These are phyloP conservation scores for Lithobates sylvaticus DNA, from an alignment of 2,797 vertebrate genomes.

Conservation along the genomic window DNA sequence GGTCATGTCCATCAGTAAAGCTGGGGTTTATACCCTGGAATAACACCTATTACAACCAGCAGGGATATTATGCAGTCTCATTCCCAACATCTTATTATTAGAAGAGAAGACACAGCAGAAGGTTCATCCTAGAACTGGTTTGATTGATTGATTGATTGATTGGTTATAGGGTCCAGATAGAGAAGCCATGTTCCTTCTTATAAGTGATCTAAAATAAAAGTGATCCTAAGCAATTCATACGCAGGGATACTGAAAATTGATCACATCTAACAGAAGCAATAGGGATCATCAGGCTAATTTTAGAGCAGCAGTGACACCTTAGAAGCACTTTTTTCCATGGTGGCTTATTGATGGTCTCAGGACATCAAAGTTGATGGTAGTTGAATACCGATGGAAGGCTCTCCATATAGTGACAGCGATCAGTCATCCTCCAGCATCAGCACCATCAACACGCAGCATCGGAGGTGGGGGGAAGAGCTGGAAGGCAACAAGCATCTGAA, in stretches of 20 bases:
- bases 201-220: neutral
- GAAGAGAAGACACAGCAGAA: neutral
- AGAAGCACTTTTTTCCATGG: neutral
- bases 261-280: neutral
- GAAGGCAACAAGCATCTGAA: neutral
- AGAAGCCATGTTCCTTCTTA: neutral
- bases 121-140: neutral
- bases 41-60: neutral
- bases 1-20: neutral
- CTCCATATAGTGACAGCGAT: neutral
- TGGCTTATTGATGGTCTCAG: too few relatives aligned
- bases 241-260: neutral
- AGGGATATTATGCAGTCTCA: neutral
- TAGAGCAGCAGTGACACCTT: neutral
- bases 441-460: neutral
- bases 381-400: slow-evolving; percentile 29
- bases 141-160: neutral
- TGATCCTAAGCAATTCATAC: neutral
- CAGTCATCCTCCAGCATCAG: neutral
- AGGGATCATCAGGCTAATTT: neutral
- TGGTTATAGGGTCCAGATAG: neutral
- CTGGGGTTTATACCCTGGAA: neutral
- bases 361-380: slow-evolving; percentile 40
- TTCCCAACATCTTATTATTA: neutral
- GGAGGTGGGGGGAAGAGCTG: neutral